A percentile compares a stretch with the other conserved stretches of the same genome.
Conservation (phyloP, 2,797 vertebrate genomes). For the Melanitta fusca region DNA sequence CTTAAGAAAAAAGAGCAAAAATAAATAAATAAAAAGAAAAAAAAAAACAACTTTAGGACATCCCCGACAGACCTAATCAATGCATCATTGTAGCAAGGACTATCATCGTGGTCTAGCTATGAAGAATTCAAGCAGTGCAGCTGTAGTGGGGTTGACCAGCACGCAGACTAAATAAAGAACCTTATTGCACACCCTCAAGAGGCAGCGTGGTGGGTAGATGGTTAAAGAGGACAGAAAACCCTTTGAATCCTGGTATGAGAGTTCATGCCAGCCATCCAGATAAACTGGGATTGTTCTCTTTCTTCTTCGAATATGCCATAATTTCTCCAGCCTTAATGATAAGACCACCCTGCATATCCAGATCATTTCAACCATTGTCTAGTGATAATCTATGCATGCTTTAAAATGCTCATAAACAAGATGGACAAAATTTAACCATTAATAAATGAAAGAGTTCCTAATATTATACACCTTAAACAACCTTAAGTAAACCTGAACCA, state of each 20-base stretch:
- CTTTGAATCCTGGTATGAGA: not conserved
- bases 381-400: not conserved
- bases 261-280: not conserved
- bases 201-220: not conserved
- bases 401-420: not conserved
- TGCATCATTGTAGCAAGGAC: not conserved
- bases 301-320: not conserved
- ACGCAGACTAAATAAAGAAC: not conserved
- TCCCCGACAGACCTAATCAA: not conserved
- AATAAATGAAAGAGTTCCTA: not conserved
- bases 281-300: not conserved
- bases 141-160: rapidly evolving
- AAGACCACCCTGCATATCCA: not conserved
- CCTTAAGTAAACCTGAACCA: not conserved
- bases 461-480: not conserved
- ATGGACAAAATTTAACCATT: not conserved
- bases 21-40: not conserved
- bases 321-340: not conserved
- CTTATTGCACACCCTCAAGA: rapidly evolving
- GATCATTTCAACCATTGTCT: not conserved
- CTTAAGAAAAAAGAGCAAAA: not conserved
- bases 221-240: not conserved
- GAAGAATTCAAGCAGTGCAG: not conserved
- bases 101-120: not conserved
- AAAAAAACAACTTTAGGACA: not conserved